Conservation (phyloP, 2,797 vertebrate genomes). For the Microhierax caerulescens region DNA sequence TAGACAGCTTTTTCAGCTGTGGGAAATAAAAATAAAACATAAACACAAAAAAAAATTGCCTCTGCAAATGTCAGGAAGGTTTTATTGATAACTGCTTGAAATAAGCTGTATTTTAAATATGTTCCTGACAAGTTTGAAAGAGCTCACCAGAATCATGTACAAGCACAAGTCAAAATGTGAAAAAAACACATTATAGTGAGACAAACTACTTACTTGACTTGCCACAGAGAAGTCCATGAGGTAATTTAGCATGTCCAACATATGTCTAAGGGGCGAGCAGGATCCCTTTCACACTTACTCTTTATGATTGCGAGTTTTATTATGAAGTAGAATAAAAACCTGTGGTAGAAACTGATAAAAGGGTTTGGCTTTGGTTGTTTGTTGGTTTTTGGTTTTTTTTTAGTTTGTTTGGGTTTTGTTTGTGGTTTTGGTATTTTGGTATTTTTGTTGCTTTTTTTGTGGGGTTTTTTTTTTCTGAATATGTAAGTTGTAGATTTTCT, state of each 20-base stretch:
- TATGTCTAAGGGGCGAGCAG: background rate
- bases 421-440: too few relatives aligned
- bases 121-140: background rate
- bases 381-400: background rate
- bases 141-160: background rate
- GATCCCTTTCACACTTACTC: background rate
- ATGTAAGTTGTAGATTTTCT: background rate
- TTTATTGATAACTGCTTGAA: background rate
- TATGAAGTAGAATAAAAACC: background rate
- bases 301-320: background rate
- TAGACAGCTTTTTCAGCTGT: background rate
- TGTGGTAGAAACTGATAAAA: background rate
- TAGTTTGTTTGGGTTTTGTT: background rate
- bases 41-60: background rate
- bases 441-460: background rate
- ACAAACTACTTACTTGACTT: background rate
- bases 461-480: background rate
- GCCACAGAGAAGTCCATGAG: background rate
- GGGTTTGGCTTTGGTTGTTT: background rate
- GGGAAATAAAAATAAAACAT: background rate
- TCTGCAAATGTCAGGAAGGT: background rate
- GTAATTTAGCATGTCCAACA: background rate
- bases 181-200: background rate
- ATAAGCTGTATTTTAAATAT: background rate
- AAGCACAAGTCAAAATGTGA: background rate